Evolutionary conservation across 2,888 invertebrate genomes (phyloP), one percentile per base, ranked within the genome.

Genomic region (Apodemia zela): DNA sequence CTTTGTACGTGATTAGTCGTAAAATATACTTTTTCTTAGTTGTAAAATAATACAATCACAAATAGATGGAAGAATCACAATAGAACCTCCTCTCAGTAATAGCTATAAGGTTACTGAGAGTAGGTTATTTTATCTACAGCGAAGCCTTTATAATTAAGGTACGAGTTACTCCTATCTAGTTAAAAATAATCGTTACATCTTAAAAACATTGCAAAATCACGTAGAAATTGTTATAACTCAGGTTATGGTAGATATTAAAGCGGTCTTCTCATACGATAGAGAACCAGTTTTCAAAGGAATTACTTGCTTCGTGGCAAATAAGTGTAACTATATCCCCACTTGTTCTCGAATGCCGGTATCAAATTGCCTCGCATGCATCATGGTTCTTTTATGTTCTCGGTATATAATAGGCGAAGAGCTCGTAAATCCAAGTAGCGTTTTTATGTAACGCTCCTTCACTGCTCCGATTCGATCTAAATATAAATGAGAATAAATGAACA

Each of bases 261-360:
- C 62, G 17, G 65, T 69, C 73, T 74, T 75, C 73, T 72, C 73
- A 69, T 71, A 68, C 73, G 69, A 72, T 73, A 72, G 72, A 70
- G 74, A 80, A 82, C 82, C 77, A 80, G 82, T 82, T 82, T 82
- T 79, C 78, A 74, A 77, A 79, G 78, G 78, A 82, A 84, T 81
- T 77, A 75, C 75, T 67, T 75, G 76, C 72, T 69, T 73, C 75
- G 77, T 71, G 68, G 72, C 71, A 77, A 80, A 84, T 82, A 79
- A 80, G 81, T 80, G 77, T 80, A 79, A 76, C 75, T 72, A 77
- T 66, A 66, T 66, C 66, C 63, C 67, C 65, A 54, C 63, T 63
- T 45, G 69, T 65, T 65, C 59, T 65, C 63, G 64, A 64, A 63
- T 64, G 65, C 66, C 66, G 67, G 63, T 68, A 71, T 69, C 63